Evolutionary conservation across 2,888 invertebrate genomes (phyloP).

Genomic region (Tetragonisca angustula): DNA sequence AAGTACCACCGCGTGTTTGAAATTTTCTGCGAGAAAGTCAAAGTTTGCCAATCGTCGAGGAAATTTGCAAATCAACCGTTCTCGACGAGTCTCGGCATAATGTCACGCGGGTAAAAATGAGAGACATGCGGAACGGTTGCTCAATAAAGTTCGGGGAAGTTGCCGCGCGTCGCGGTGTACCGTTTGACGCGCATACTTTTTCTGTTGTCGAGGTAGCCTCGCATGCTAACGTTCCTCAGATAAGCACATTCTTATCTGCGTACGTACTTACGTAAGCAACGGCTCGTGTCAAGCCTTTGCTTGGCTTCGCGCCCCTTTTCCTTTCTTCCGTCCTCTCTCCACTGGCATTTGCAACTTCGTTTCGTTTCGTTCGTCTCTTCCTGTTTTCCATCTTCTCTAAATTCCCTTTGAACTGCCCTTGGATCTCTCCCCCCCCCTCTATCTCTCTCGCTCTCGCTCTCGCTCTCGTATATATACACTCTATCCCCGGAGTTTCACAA

Average conservation of each 20-base stretch:
- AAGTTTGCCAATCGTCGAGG: no score
- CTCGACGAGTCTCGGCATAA: background rate
- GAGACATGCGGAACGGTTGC: background rate
- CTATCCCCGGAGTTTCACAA: no score
- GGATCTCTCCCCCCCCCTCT: no score
- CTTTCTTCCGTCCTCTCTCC: conserved; percentile 25
- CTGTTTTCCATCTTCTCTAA: background rate
- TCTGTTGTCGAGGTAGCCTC: conserved; percentile 60
- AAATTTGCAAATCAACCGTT: background rate
- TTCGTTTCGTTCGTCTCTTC: background rate
- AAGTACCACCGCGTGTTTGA: no score
- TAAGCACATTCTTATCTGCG: conserved; percentile 73
- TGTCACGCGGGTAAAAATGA: background rate
- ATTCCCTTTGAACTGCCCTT: background rate
- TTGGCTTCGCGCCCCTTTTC: conserved; percentile 49
- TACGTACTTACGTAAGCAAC: conserved; percentile 70
- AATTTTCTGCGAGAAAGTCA: no score
- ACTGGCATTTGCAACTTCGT: background rate
- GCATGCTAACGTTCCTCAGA: conserved; percentile 69
- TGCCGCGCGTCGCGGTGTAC: conserved; percentile 11
- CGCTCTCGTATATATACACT: no score
- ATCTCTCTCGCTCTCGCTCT: no score
- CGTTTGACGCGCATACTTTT: conserved; percentile 49
- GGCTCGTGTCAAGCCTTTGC: conserved; percentile 60
- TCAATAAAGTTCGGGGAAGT: conserved; percentile 23